phyloP scores from a whole-genome alignment of 2,797 vertebrate species.

The Antennarius maculatus region DNA sequence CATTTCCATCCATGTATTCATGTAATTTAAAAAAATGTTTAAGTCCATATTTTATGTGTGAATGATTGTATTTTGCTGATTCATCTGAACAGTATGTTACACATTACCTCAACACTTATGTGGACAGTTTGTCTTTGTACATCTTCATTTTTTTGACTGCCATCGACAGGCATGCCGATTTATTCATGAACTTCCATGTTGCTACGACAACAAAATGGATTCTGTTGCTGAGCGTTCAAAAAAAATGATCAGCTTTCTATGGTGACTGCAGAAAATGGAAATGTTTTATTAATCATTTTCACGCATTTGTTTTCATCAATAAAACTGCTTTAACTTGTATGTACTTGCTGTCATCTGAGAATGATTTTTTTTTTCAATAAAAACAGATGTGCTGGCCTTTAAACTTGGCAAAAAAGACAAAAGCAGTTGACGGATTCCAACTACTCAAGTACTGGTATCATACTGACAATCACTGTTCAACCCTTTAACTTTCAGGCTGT shows the following conservation, averaged over 20 bases:
- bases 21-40: conserved; percentile 56
- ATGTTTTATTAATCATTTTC: conserved; percentile 70
- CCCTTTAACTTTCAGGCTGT: too few species aligned
- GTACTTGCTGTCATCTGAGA: background rate
- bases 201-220: conserved; percentile 36
- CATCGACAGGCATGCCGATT: conserved; percentile 30
- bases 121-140: conserved; percentile 59
- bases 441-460: too few species aligned
- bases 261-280: conserved; percentile 71
- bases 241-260: conserved; percentile 62
- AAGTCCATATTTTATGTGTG: conserved; percentile 71
- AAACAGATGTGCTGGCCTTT: background rate
- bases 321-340: conserved; percentile 75
- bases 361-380: too few species aligned
- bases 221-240: conserved; percentile 53
- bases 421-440: too few species aligned
- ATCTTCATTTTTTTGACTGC: conserved; percentile 35
- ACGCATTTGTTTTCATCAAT: conserved; percentile 77
- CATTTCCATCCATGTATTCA: conserved; percentile 31
- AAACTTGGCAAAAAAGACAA: too few species aligned
- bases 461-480: too few species aligned
- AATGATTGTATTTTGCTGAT: conserved; percentile 81
- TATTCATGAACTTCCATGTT: conserved; percentile 52
- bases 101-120: conserved; percentile 83
- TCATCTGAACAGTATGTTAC: conserved; percentile 77